Conservation (phyloP, 2,888 invertebrate species). For the Hemaris fuciformis region DNA sequence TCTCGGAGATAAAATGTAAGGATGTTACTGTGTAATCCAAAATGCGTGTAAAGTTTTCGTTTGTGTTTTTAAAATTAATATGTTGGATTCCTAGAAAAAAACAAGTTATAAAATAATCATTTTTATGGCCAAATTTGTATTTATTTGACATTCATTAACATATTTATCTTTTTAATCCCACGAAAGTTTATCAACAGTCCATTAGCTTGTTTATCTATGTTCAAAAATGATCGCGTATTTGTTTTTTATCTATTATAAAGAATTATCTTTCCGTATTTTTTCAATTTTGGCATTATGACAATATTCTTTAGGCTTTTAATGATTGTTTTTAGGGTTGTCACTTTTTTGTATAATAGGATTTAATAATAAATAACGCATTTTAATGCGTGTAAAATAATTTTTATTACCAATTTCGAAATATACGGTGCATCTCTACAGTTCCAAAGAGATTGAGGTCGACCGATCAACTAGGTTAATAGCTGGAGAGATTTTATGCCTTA, state of each 20-base stretch:
- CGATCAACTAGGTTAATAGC: constrained; percentile 43
- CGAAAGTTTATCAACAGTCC: not conserved
- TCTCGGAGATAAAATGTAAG: no score
- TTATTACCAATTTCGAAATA: not conserved
- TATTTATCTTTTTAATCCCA: not conserved
- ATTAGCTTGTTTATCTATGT: not conserved
- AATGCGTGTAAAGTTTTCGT: no score
- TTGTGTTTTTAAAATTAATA: no score
- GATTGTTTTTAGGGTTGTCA: not conserved
- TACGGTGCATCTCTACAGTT: not conserved
- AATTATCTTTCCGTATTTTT: not conserved
- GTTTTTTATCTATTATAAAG: not conserved
- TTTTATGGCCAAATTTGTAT: no score
- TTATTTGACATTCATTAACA: not conserved
- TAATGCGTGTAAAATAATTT: not conserved
- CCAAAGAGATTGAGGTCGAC: constrained; percentile 16
- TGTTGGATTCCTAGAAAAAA: no score
- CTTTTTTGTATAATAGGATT: not conserved
- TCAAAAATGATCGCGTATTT: not conserved
- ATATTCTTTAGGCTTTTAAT: not conserved
- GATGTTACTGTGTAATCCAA: no score
- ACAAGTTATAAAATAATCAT: no score
- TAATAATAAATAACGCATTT: no score
- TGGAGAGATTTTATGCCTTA: constrained; percentile 38
- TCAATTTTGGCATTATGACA: constrained; percentile 1